A percentile compares a stretch with the other conserved stretches of the same genome.
Evolutionary conservation across 2,888 invertebrate species (phyloP).

Genomic region (Drosophila paracracens): DNA sequence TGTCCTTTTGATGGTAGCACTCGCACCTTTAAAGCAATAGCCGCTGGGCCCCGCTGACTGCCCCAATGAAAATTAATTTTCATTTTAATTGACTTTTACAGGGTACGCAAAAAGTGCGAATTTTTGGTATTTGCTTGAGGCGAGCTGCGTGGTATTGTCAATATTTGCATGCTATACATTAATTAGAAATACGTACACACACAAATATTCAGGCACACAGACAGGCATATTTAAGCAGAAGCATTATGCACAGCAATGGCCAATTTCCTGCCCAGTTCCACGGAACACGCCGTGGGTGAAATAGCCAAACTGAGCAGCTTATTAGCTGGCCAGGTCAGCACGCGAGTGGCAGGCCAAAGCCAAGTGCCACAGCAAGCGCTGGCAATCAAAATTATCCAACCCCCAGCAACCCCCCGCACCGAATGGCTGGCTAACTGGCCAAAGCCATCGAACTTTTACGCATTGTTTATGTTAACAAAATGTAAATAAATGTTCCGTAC

Average conservation of each 20-base stretch:
- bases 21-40: constrained; percentile 50
- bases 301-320: constrained; percentile 69
- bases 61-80: constrained; percentile 68
- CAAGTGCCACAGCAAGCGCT: constrained; percentile 45
- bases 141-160: constrained; percentile 56
- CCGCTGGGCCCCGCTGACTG: constrained; percentile 18
- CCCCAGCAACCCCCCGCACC: background rate
- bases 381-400: constrained; percentile 67
- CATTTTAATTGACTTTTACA: constrained; percentile 74
- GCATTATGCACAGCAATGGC: constrained; percentile 76
- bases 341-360: constrained; percentile 51
- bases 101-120: constrained; percentile 5
- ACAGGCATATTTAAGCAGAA: constrained; percentile 53
- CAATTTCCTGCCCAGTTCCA: constrained; percentile 73
- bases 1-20: constrained; percentile 34
- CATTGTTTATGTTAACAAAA: constrained; percentile 82
- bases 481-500: constrained; percentile 81
- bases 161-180: constrained; percentile 77
- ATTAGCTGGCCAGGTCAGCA: constrained; percentile 63
- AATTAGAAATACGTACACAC: constrained; percentile 49
- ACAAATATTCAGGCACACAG: background rate
- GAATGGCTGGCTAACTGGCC: constrained; percentile 15
- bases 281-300: constrained; percentile 39
- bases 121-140: constrained; percentile 25
- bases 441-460: constrained; percentile 80